Base-by-base conservation (phyloP, 2,888 invertebrate species). In the Chrysolina haemoptera region DNA sequence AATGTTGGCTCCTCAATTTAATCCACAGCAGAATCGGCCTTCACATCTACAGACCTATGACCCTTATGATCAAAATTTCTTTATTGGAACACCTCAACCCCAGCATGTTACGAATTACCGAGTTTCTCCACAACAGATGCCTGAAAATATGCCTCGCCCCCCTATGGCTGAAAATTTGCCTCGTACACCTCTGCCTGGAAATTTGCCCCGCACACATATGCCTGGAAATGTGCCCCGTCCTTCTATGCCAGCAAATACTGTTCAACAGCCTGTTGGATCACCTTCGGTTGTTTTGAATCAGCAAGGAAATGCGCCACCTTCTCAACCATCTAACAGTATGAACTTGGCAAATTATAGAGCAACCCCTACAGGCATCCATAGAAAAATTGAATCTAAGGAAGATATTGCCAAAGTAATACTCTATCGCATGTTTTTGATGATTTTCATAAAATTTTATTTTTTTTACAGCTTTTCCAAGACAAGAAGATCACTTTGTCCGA, bases 401-500 rank as follows among this genome's bases (percentile, higher is more conserved):
- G 76, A 79, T 35, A 67, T 79, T 53, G 50, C 78, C 53, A 81
- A 81, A 77, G 84, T 82, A 82, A 79, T 74, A 41, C 11, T 16
- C 62, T 12, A 27, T 53, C 71, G 14, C 16, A 10, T 27, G n/a
- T 46, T 22, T 64, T 27, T 66, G 12, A 1, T 50, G 27, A 41
- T 9, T 20, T 20, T 22, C 14, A 67, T 22, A 35, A 6, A 6
- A 8, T 22, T 62, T 59, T 65, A 48, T 41, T 70, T 43, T 80
- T 81, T 75, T 88, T 87, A 77, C 82, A 88, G 88, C 81, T 88
- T 27, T 87, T 87, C 80, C 85, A 84, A 76, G 87, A 88, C 68
- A 86, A 87, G 83, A 87, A 86, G 82, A 88, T 88, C 72, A 84
- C 83, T 59, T 82, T 88, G 70, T 85, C 87, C 63, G 88, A 88